Evolutionary conservation across 2,797 vertebrate genomes (phyloP).

Genomic region (Crocidura indochinensis): DNA sequence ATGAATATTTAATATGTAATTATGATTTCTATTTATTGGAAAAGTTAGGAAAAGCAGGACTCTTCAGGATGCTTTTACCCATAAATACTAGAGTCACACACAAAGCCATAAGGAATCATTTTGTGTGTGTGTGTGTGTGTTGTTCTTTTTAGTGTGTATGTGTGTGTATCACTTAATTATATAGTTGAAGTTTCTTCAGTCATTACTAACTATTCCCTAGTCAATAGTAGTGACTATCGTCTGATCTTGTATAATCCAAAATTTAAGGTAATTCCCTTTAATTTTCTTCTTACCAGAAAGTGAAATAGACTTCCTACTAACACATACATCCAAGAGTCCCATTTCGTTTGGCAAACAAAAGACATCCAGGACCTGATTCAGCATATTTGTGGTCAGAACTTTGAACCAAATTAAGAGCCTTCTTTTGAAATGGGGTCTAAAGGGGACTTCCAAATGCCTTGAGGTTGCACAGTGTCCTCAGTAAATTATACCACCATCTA

Average conservation of each 20-base stretch:
- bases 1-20: too few relatives aligned
- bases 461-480: slow-evolving; percentile 78
- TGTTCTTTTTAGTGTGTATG: too few relatives aligned
- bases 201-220: too few relatives aligned
- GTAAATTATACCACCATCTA: slow-evolving; percentile 72
- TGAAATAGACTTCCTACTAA: slow-evolving; percentile 77
- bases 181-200: too few relatives aligned
- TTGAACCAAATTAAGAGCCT: slow-evolving; percentile 74
- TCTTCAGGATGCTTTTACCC: too few relatives aligned
- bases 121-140: too few relatives aligned
- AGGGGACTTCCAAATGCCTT: slow-evolving; percentile 86
- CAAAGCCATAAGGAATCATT: too few relatives aligned
- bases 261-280: slow-evolving; percentile 81
- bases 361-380: slow-evolving; percentile 77
- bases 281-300: slow-evolving; percentile 83
- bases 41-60: too few relatives aligned
- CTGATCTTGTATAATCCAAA: slow-evolving; percentile 64
- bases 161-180: not conserved
- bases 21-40: too few relatives aligned
- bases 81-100: too few relatives aligned
- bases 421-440: slow-evolving; percentile 76
- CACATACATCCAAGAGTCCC: slow-evolving; percentile 79
- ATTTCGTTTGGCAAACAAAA: slow-evolving; percentile 72
- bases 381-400: slow-evolving; percentile 79
- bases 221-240: too few relatives aligned